phyloP scores from a whole-genome alignment of 2,113 vertebrate species.

The Octodon degus region DNA sequence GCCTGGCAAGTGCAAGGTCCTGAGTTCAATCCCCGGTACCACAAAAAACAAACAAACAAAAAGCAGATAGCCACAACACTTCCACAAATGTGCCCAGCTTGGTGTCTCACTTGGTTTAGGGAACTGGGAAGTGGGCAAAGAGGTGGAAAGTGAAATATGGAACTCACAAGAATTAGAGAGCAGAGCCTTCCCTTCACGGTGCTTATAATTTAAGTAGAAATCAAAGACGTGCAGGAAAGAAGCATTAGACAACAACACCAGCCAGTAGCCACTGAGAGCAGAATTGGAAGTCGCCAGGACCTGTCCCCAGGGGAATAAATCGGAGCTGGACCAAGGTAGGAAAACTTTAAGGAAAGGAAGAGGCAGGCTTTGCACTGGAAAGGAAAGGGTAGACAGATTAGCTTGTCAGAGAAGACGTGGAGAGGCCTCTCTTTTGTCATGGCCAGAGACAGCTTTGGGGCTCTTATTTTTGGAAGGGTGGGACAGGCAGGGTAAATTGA shows the following conservation, averaged over 20 bases:
- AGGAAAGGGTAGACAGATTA: neutral
- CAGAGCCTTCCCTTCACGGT: neutral
- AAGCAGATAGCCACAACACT: neutral
- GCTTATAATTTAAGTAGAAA: neutral
- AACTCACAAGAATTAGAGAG: neutral
- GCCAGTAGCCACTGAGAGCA: neutral
- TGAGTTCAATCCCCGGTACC: no score
- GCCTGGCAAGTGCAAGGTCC: no score
- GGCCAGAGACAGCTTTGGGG: neutral
- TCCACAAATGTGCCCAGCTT: neutral
- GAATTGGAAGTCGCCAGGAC: neutral
- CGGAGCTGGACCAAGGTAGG: neutral
- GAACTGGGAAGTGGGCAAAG: neutral
- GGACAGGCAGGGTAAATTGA: neutral
- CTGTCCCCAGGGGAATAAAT: neutral
- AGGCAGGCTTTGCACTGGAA: neutral
- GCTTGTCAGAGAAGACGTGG: neutral
- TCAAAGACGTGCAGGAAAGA: neutral
- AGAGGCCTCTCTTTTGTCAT: neutral
- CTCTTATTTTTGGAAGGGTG: conserved; percentile 10
- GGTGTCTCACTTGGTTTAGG: neutral
- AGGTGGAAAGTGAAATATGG: neutral
- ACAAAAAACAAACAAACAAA: no score
- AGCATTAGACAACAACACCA: neutral
- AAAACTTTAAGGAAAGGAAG: neutral